phyloP scores from a whole-genome alignment of 2,888 invertebrate genomes.

The Tachystola acroxantha region DNA sequence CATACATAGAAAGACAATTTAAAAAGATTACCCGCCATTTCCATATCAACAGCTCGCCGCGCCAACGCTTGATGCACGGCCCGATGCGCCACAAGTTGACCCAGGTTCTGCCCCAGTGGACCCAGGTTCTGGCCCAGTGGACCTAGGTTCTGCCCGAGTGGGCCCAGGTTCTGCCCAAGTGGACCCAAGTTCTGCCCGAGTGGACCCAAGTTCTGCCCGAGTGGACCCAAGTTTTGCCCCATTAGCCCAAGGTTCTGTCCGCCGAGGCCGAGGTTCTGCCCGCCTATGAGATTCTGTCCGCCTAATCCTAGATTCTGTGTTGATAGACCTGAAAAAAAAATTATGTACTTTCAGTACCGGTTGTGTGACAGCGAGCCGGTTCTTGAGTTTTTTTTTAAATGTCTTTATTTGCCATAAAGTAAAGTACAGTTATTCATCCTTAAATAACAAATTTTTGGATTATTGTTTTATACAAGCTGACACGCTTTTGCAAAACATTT shows the following conservation, averaged over 20 bases:
- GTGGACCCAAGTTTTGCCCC: conserved; percentile 50
- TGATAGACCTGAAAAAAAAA: conserved; percentile 39
- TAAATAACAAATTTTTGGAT: too few species aligned
- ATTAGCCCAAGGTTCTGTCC: conserved; percentile 41
- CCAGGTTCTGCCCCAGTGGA: conserved; percentile 53
- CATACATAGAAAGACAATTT: too few species aligned
- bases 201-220: conserved; percentile 50
- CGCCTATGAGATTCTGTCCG: conserved; percentile 39
- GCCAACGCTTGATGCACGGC: conserved; percentile 66
- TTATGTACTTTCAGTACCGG: too few species aligned
- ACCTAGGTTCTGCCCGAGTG: conserved; percentile 38
- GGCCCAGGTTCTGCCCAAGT: conserved; percentile 47
- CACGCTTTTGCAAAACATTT: too few species aligned
- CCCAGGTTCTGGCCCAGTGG: conserved; percentile 49
- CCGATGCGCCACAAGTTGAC: conserved; percentile 56
- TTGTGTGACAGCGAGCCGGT: too few species aligned
- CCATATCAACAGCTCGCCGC: conserved; percentile 56
- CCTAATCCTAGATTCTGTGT: conserved; percentile 44
- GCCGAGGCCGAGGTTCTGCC: conserved; percentile 42
- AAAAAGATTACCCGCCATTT: conserved; percentile 42
- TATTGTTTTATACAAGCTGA: too few species aligned
- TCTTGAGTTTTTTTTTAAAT: too few species aligned
- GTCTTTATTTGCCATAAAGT: too few species aligned
- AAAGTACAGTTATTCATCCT: too few species aligned
- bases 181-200: conserved; percentile 54